Evolutionary conservation across 2,888 invertebrate species (phyloP).

Genomic region (Drosophila leonis): DNA sequence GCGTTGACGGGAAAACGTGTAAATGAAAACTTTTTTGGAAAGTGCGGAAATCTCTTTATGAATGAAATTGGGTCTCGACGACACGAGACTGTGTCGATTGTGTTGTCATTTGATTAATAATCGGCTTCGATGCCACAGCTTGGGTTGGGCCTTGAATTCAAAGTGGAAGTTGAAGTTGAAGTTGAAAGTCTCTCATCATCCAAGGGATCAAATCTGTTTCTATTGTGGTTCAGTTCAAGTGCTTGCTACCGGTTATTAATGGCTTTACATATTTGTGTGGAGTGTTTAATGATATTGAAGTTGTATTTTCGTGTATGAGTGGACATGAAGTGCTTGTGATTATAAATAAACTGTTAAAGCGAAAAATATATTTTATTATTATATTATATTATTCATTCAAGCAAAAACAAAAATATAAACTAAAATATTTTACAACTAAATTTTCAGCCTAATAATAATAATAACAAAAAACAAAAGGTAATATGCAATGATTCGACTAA

Average conservation of each 20-base stretch:
- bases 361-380: background rate
- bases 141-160: conserved; percentile 7
- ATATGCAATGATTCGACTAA: background rate
- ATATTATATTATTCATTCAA: background rate
- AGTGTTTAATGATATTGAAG: conserved; percentile 18
- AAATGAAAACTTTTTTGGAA: conserved; percentile 47
- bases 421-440: background rate
- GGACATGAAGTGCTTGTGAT: background rate
- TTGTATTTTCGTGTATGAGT: background rate
- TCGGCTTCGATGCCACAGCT: conserved; percentile 35
- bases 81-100: conserved; percentile 51
- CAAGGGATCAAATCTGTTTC: conserved; percentile 20
- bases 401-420: no score
- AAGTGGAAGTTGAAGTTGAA: conserved; percentile 33
- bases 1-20: conserved; percentile 36
- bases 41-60: conserved; percentile 68
- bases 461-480: background rate
- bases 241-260: conserved; percentile 32
- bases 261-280: conserved; percentile 5
- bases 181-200: conserved; percentile 38
- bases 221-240: conserved; percentile 20
- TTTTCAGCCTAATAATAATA: background rate
- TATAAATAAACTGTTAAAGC: background rate
- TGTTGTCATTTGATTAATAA: conserved; percentile 66
- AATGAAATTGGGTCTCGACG: conserved; percentile 60